Evolutionary conservation across 2,888 invertebrate genomes (phyloP), one percentile per base, ranked within the genome.

Genomic region (Apamea sordens): DNA sequence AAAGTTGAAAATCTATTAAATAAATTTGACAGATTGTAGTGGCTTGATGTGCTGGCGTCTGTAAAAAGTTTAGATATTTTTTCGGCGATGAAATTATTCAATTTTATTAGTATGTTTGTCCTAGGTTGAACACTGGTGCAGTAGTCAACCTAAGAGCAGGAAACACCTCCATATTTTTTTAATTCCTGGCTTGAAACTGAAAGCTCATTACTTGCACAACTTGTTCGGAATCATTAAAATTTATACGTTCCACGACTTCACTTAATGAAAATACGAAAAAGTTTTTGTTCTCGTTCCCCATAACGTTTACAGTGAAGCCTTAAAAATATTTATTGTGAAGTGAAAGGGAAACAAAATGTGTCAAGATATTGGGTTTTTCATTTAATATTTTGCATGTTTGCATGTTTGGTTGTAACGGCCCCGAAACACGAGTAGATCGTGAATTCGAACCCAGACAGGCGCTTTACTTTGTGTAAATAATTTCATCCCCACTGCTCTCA

Each of bases 151-250:
- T 28, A 47, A 15, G 4, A 28, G 47, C 10, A 70, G 13, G 15
- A 50, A 32, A 44, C 70, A 74, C 71, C 59, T 73, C 76, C 67
- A 18, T 84, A 79, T 83, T 88, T 89, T 88, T 87, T 85, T 82
- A 77, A 83, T 82, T 86, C 80, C 68, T 85, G 84, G 89, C 83
- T 83, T 89, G 86, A 88, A 92, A 91, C 92, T 90, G 86, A 92
- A 91, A 93, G 91, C 94, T 94, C 93, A 94, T 95, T 95, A 94
- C 93, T 92, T 91, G 90, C 91, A 88, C 88, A 94, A 94, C 93
- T 94, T 94, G 93, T 91, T 92, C 86, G 91, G 91, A 94, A 95
- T 94, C 94, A 94, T 95, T 95, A 94, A 94, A 95, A 94, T 95
- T 94, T 94, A 95, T 94, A 93, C 93, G 92, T 92, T 91, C 90